A percentile compares a stretch with the other conserved stretches of the same genome.
Conservation (phyloP, 1,140 invertebrate genomes). For the Drosophila sulfurigaster region DNA sequence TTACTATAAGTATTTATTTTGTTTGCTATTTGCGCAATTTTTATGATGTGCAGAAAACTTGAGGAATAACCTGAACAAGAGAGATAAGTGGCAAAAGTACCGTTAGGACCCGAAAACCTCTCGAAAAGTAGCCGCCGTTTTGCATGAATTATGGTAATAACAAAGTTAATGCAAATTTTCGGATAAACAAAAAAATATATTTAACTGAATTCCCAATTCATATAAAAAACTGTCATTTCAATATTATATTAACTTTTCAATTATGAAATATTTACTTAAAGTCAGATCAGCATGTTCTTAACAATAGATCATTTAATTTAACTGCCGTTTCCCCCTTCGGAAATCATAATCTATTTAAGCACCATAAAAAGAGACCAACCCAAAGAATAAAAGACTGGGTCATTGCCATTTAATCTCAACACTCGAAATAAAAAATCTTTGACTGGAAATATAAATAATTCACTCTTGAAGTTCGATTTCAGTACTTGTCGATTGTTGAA, state of each 20-base stretch:
- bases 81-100: constrained; percentile 64
- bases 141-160: constrained; percentile 57
- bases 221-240: background rate
- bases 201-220: background rate
- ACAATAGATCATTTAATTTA: background rate
- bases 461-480: constrained; percentile 2
- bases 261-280: background rate
- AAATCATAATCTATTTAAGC: constrained; percentile 2
- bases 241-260: background rate
- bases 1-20: constrained; percentile 77
- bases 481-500: background rate
- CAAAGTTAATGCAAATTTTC: background rate
- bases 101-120: constrained; percentile 57
- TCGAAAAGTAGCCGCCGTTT: constrained; percentile 47
- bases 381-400: constrained; percentile 41
- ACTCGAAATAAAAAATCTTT: constrained; percentile 26
- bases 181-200: background rate
- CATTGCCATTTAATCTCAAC: constrained; percentile 38
- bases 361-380: constrained; percentile 40
- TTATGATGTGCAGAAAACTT: constrained; percentile 61
- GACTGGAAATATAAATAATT: constrained; percentile 1
- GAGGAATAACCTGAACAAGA: constrained; percentile 1
- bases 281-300: too few species aligned
- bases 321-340: background rate
- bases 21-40: constrained; percentile 65